phyloP scores from a whole-genome alignment of 2,797 vertebrate genomes.

The Malurus leucopterus region DNA sequence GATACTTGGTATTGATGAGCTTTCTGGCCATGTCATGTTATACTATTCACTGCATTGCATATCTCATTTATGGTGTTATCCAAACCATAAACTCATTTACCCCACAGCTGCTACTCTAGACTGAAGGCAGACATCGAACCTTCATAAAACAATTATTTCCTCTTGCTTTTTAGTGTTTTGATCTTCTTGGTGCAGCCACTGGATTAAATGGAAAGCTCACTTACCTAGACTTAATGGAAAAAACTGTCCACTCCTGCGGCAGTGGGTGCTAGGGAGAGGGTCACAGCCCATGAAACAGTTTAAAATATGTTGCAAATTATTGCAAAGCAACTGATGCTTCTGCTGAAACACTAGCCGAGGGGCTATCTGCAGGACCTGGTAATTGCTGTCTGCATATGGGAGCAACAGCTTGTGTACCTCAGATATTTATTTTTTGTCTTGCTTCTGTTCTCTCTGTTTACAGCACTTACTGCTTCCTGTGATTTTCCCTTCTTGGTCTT shows the following conservation, averaged over 20 bases:
- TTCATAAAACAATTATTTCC: background rate
- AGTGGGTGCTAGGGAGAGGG: background rate
- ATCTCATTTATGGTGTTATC: background rate
- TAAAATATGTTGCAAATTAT: background rate
- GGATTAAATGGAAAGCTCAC: background rate
- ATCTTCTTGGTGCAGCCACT: background rate
- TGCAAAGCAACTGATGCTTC: background rate
- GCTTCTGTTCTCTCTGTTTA: background rate
- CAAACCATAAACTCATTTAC: background rate
- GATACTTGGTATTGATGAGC: background rate
- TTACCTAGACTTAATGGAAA: background rate
- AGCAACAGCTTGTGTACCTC: background rate
- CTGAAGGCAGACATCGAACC: background rate
- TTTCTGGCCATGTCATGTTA: background rate
- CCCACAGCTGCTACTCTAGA: background rate
- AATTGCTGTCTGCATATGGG: background rate
- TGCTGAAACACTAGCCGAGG: background rate
- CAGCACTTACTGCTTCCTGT: background rate
- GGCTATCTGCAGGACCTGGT: background rate
- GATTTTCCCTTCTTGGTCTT: background rate
- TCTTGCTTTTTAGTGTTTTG: background rate
- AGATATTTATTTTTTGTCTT: background rate
- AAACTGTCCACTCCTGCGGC: background rate
- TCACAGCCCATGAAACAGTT: background rate
- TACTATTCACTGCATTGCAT: background rate